Conservation (phyloP, 1,140 invertebrate genomes). For the Linepithema humile region DNA sequence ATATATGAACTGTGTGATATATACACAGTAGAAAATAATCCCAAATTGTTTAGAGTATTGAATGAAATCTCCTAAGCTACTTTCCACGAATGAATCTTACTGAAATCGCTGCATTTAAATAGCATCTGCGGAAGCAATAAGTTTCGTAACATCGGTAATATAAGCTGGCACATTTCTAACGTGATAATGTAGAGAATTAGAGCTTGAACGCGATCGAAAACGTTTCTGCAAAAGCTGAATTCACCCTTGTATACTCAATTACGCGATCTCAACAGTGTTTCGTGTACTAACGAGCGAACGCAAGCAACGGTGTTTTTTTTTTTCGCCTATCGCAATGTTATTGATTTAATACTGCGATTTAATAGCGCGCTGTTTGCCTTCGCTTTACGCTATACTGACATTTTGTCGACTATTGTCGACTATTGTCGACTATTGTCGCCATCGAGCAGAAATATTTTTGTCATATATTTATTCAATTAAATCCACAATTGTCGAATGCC, state of each 20-base stretch:
- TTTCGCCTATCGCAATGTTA: slow-evolving; percentile 18
- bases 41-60: neutral
- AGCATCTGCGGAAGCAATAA: neutral
- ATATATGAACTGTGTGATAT: neutral
- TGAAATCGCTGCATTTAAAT: neutral
- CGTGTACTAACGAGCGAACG: slow-evolving; percentile 6
- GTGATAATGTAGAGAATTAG: neutral
- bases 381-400: neutral
- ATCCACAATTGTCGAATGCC: neutral
- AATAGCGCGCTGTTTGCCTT: slow-evolving; percentile 9
- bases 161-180: neutral
- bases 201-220: neutral
- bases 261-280: neutral
- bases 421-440: slow-evolving; percentile 6
- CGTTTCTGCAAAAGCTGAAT: slow-evolving; percentile 12
- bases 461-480: slow-evolving; percentile 16
- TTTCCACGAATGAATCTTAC: neutral
- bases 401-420: slow-evolving; percentile 15
- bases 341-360: slow-evolving; percentile 38
- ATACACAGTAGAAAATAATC: neutral
- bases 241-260: neutral
- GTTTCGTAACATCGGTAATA: neutral
- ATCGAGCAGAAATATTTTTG: neutral
- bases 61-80: neutral
- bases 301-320: neutral